Conservation (phyloP, 1,140 invertebrate species). For the Druon quercuslanigerum region DNA sequence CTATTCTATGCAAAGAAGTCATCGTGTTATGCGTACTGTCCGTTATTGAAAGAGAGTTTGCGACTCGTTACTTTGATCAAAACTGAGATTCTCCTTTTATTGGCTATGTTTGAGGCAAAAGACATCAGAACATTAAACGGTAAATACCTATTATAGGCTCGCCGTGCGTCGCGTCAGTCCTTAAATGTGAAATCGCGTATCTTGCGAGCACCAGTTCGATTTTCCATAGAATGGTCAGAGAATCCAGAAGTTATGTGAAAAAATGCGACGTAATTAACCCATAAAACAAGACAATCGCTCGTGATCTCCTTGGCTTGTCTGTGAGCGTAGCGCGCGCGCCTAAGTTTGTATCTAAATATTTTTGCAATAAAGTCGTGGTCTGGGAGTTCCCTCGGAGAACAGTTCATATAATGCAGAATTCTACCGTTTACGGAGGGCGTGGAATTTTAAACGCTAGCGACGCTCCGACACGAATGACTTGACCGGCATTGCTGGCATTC, state of each 20-base stretch:
- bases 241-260: not conserved
- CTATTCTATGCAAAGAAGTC: conserved; percentile 30
- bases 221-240: not conserved
- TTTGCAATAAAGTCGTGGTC: conserved; percentile 27
- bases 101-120: not conserved
- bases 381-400: conserved; percentile 3
- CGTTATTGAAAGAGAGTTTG: not conserved
- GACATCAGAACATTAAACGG: conserved; percentile 16
- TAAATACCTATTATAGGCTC: conserved; percentile 10
- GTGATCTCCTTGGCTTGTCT: conserved; percentile 1
- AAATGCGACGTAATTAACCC: conserved; percentile 16
- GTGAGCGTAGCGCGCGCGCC: not conserved
- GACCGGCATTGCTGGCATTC: conserved; percentile 10
- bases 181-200: too few species aligned
- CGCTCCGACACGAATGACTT: conserved; percentile 20
- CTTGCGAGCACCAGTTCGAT: not conserved
- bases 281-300: conserved; percentile 24
- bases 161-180: not conserved
- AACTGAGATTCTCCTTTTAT: conserved; percentile 21
- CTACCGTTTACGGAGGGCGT: conserved; percentile 27
- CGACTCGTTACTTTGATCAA: conserved; percentile 12
- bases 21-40: conserved; percentile 7
- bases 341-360: conserved; percentile 17
- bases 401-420: conserved; percentile 19
- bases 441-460: conserved; percentile 18